Base-by-base conservation (phyloP, 2,888 invertebrate species). In the Nomada ruficornis region DNA sequence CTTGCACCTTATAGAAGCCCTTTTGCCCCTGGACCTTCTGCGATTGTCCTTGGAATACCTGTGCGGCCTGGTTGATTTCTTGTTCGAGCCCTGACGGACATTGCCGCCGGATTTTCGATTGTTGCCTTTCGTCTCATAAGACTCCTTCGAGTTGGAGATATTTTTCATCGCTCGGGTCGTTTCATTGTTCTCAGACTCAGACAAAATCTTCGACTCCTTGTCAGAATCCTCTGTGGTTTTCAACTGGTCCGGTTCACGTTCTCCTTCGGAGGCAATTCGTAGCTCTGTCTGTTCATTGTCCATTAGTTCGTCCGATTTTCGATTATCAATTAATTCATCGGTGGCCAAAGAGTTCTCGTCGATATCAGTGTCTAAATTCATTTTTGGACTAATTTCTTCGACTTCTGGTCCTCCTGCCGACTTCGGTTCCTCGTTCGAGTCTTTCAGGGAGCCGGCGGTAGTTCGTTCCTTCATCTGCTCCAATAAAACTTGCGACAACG, bases 331-430 rank as follows among this genome's bases (percentile, higher is more conserved):
- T 13, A 9, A 90, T 88, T 90, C 88, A 64, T 89, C 87, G 0
- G 89, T 89, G 42, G 89, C 44, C 15, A 88, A 64, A 0, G 87
- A 89, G 78, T 89, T 90, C 9, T 92, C 91, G 67, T 91, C 91
- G 20, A 89, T 90, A 44, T 36, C 36, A 1, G 5, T 7, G 36
- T 7, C 91, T 91, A 23, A 91, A 91, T 65, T 89, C 91, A 0
- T 80, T 70, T 5, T 62, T 0, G 29, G 36, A 11, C 20, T 2
- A 2, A n/a, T 18, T 1, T 42, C 62, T 1, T 62, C 36, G 0
- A 7, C 26, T 4, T 36, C 60, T 1, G 29, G 4, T 18, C 44
- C 15, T 2, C 20, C 59, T 7, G 69, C 36, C 3, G 18, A 3
- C 2, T 62, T 70, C 9, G 15, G 11, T 20, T 64, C 73, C 7